Evolutionary conservation across 2,888 invertebrate species (phyloP).

Genomic region (Therioaphis trifolii): DNA sequence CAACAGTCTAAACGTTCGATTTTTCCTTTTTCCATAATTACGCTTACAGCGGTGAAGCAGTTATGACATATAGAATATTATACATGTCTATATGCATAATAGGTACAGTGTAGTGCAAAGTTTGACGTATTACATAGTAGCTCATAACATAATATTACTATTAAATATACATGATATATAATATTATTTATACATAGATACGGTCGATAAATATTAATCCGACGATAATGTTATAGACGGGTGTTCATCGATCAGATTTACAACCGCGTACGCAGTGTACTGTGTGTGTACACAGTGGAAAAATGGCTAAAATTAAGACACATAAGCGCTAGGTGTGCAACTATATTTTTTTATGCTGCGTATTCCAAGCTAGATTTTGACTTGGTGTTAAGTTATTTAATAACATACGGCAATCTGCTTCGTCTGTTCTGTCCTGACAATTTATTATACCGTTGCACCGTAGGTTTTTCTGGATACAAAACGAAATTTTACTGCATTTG

Average conservation of each 20-base stretch:
- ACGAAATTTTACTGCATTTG: constrained; percentile 11
- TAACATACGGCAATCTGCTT: constrained; percentile 73
- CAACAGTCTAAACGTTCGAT: no score
- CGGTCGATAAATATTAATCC: background rate
- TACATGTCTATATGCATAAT: no score
- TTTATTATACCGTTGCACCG: constrained; percentile 73
- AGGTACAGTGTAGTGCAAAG: background rate
- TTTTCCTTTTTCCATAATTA: no score
- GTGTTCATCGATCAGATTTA: background rate
- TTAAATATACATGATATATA: background rate
- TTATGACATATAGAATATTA: no score
- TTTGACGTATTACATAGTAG: background rate
- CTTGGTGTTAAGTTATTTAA: background rate
- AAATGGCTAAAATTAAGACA: background rate
- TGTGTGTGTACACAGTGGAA: no score
- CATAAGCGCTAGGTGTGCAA: background rate
- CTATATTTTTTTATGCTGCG: background rate
- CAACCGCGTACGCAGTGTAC: no score
- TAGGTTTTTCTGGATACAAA: constrained; percentile 72
- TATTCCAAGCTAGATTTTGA: constrained; percentile 36
- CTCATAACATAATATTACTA: no score
- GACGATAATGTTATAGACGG: no score
- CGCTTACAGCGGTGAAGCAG: no score
- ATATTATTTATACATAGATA: no score
- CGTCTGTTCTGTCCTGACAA: constrained; percentile 76